Conservation (phyloP, 2,113 vertebrate species). For the Kryptolebias marmoratus region DNA sequence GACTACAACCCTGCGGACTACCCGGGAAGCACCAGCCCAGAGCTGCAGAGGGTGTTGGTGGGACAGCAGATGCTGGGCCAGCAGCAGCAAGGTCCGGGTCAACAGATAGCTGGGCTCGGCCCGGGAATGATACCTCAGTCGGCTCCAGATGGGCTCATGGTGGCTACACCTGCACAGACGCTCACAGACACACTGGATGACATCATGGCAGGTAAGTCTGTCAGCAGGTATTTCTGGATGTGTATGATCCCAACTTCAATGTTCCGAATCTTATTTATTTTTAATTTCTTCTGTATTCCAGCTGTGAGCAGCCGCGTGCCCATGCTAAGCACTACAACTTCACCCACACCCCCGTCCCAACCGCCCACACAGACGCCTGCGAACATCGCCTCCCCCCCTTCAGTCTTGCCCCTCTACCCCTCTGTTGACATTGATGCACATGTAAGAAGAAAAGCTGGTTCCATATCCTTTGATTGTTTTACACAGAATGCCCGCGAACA, state of each 20-base stretch:
- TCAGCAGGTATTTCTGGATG: background rate
- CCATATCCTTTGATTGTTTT: background rate
- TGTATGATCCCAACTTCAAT: background rate
- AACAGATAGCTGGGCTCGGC: slow-evolving; percentile 87
- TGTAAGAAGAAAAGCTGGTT: slow-evolving; percentile 78
- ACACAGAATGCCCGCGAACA: background rate
- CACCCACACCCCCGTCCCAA: slow-evolving; percentile 81
- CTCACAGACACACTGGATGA: slow-evolving; percentile 99
- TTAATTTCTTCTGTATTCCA: slow-evolving; percentile 67
- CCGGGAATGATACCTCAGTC: slow-evolving; percentile 91
- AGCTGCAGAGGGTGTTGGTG: slow-evolving; percentile 93
- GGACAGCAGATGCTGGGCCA: slow-evolving; percentile 85
- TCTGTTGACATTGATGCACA: slow-evolving; percentile 98
- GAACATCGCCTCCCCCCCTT: slow-evolving; percentile 86
- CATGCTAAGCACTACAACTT: slow-evolving; percentile 86
- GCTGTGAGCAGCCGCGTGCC: slow-evolving; percentile 96
- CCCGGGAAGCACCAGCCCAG: slow-evolving; percentile 88
- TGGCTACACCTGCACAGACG: slow-evolving; percentile 78
- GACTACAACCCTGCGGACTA: slow-evolving; percentile 92
- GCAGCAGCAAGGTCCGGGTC: slow-evolving; percentile 65
- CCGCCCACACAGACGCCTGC: slow-evolving; percentile 84
- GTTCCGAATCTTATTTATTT: no score
- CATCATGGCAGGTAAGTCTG: slow-evolving; percentile 93
- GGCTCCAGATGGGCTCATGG: slow-evolving; percentile 82
- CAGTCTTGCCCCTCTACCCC: slow-evolving; percentile 91